Percentiles rank a stretch among this genome's conserved stretches.
Conservation (phyloP, 2,797 vertebrate genomes). For the Tadarida brasiliensis region DNA sequence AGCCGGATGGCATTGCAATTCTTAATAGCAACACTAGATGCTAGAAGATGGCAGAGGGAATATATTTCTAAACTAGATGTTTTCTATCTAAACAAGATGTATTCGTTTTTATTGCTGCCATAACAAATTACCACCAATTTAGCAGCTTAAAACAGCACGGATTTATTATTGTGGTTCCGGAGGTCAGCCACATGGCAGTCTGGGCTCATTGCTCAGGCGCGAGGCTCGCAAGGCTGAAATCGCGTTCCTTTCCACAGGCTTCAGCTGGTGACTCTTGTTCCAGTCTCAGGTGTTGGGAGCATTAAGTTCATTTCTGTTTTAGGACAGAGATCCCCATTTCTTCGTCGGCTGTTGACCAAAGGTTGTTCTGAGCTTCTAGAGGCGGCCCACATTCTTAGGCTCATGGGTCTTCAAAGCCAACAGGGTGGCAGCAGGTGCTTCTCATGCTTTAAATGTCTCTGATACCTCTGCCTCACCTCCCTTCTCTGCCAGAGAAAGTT, state of each 20-base stretch:
- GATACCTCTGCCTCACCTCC: neutral
- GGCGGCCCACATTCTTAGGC: neutral
- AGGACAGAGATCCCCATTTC: neutral
- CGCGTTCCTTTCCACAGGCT: neutral
- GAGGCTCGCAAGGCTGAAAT: neutral
- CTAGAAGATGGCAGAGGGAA: neutral
- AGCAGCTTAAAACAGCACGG: neutral
- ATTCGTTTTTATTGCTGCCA: neutral
- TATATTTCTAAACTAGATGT: neutral
- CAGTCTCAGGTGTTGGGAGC: neutral
- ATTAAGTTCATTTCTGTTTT: neutral
- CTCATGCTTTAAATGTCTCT: neutral
- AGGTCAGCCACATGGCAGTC: neutral
- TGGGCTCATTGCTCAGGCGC: neutral
- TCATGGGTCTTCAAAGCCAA: neutral
- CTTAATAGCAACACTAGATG: neutral
- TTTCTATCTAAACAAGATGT: slow-evolving; percentile 7
- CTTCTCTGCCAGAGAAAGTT: neutral
- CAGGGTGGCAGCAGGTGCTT: no score
- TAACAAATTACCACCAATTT: neutral
- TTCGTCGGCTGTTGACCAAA: neutral
- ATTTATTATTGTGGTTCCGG: neutral
- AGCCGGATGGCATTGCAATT: neutral
- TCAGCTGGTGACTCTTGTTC: neutral
- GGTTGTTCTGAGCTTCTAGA: neutral